phyloP scores from a whole-genome alignment of 1,140 invertebrate species.

The Philopotamus ludificatus region DNA sequence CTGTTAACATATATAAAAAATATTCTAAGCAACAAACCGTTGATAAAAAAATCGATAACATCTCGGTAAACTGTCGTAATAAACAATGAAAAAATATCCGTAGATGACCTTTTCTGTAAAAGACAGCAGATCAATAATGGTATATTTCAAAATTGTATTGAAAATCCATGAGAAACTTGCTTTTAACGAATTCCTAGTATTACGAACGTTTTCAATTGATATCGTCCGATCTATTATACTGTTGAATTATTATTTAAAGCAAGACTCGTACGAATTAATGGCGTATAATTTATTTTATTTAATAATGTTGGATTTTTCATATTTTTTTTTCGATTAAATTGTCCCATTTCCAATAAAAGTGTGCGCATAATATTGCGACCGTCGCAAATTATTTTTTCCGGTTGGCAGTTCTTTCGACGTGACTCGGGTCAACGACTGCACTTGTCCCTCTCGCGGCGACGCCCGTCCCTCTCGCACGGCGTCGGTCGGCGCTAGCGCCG shows the following conservation, averaged over 20 bases:
- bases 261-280: neutral
- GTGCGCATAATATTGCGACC: neutral
- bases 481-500: slow-evolving; percentile 11
- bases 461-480: neutral
- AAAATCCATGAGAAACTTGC: too few relatives aligned
- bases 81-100: neutral
- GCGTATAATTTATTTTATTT: neutral
- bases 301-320: neutral
- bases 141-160: neutral
- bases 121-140: neutral
- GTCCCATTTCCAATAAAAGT: neutral
- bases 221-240: too few relatives aligned
- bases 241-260: too few relatives aligned
- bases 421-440: slow-evolving; percentile 37
- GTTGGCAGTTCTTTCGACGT: slow-evolving; percentile 17
- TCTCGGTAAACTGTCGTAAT: neutral
- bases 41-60: neutral
- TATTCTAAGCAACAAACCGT: neutral
- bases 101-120: neutral
- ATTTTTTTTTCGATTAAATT: neutral
- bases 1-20: neutral
- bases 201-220: neutral
- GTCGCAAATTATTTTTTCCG: slow-evolving; percentile 38
- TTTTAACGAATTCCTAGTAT: too few relatives aligned
- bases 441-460: slow-evolving; percentile 27